A percentile compares a stretch with the other conserved stretches of the same genome.
phyloP scores from a whole-genome alignment of 2,113 vertebrate genomes.

The Hippoglossus stenolepis region DNA sequence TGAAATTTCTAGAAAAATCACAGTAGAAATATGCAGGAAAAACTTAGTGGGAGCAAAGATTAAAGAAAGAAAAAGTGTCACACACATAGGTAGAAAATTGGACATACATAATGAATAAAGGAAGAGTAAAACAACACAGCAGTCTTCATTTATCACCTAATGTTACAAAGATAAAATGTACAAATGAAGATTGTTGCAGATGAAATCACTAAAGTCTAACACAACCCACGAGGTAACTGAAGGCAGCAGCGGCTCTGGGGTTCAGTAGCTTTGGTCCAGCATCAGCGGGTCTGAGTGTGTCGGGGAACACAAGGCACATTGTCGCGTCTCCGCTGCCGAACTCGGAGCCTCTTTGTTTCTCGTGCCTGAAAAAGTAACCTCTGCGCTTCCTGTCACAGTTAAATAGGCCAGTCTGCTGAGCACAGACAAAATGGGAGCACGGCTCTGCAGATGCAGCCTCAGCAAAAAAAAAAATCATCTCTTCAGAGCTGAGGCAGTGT shows the following conservation, averaged over 20 bases:
- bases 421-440: conserved; percentile 56
- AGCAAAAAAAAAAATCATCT: conserved; percentile 44
- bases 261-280: neutral
- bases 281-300: conserved; percentile 15
- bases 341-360: conserved; percentile 39
- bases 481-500: conserved; percentile 27
- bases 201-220: too few relatives aligned
- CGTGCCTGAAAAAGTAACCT: conserved; percentile 47
- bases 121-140: conserved; percentile 1
- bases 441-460: conserved; percentile 50
- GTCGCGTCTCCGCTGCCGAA: conserved; percentile 14
- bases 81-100: too few relatives aligned
- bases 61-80: too few relatives aligned
- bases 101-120: too few relatives aligned
- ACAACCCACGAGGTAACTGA: fast-evolving
- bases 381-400: conserved; percentile 43
- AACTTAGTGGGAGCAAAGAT: too few relatives aligned
- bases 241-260: neutral
- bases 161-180: too few relatives aligned
- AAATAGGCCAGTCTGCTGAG: conserved; percentile 66
- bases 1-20: too few relatives aligned
- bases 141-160: neutral
- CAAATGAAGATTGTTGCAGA: neutral
- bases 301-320: conserved; percentile 62
- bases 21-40: too few relatives aligned